A percentile compares a stretch with the other conserved stretches of the same genome.
Evolutionary conservation across 1,140 invertebrate species (phyloP).

Genomic region (Mercenaria mercenaria): DNA sequence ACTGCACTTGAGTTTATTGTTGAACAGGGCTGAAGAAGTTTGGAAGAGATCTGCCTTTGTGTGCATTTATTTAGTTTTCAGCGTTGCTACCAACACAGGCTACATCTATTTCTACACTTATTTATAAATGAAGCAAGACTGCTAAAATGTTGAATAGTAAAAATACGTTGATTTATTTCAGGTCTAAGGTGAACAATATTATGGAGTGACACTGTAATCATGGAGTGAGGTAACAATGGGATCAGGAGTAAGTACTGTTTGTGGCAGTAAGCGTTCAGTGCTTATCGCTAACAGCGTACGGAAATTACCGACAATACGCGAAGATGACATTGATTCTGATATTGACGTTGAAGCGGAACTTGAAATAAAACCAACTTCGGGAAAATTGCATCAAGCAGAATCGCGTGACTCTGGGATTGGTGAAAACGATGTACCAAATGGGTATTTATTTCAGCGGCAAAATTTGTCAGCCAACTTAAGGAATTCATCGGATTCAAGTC

Average conservation of each 20-base stretch:
- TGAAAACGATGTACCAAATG: constrained; percentile 72
- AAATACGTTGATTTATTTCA: too few relatives aligned
- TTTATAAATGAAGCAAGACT: too few relatives aligned
- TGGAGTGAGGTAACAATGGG: constrained; percentile 62
- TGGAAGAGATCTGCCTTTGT: too few relatives aligned
- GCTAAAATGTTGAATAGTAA: too few relatives aligned
- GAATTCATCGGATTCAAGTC: constrained; percentile 51
- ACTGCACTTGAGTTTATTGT: too few relatives aligned
- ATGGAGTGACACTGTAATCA: not conserved
- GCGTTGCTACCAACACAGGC: too few relatives aligned
- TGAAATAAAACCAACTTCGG: constrained; percentile 61
- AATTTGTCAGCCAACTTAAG: constrained; percentile 29
- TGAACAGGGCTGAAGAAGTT: too few relatives aligned
- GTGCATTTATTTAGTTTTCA: too few relatives aligned
- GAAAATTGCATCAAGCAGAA: constrained; percentile 72
- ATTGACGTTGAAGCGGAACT: constrained; percentile 42
- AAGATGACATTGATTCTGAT: constrained; percentile 59
- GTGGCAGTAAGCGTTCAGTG: constrained; percentile 69
- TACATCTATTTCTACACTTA: too few relatives aligned
- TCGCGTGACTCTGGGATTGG: constrained; percentile 75
- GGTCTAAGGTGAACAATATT: too few relatives aligned
- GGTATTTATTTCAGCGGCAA: constrained; percentile 57
- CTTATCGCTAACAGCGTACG: constrained; percentile 70
- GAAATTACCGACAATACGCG: constrained; percentile 63
- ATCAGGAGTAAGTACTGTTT: constrained; percentile 71